A percentile compares a stretch with the other conserved stretches of the same genome.
phyloP scores from a whole-genome alignment of 1,140 invertebrate genomes.

The Hylaeus anthracinus region DNA sequence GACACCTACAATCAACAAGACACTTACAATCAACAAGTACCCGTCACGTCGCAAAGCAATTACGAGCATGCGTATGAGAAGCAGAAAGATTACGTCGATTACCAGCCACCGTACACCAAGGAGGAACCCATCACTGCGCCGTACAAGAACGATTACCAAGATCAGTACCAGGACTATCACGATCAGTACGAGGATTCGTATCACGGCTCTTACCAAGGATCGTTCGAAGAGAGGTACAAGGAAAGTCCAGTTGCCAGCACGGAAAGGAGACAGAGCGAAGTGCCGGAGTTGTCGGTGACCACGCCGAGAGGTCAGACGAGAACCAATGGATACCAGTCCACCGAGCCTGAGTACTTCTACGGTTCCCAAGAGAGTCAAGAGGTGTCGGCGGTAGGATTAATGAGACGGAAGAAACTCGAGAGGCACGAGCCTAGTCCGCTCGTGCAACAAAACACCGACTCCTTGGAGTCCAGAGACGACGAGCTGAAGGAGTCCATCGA shows the following conservation, averaged over 20 bases:
- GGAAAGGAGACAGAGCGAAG: conserved; percentile 71
- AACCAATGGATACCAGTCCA: conserved; percentile 73
- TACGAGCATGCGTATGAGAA: conserved; percentile 64
- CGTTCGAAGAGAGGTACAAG: conserved; percentile 73
- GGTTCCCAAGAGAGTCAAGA: conserved; percentile 65
- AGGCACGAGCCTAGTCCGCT: conserved; percentile 75
- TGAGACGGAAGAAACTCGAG: conserved; percentile 67
- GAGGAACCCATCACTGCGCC: conserved; percentile 56
- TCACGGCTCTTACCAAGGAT: conserved; percentile 71
- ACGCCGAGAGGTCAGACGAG: conserved; percentile 74
- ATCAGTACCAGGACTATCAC: conserved; percentile 63
- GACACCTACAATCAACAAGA: conserved; percentile 63
- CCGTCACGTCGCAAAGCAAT: conserved; percentile 59
- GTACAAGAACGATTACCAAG: conserved; percentile 69
- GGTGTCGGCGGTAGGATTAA: conserved; percentile 56
- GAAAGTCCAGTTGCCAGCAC: conserved; percentile 53
- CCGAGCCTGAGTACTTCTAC: conserved; percentile 75
- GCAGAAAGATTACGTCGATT: conserved; percentile 66
- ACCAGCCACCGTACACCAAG: conserved; percentile 69
- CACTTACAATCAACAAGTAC: conserved; percentile 50
- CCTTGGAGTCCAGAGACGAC: conserved; percentile 82
- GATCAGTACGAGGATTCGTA: conserved; percentile 72
- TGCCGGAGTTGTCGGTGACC: conserved; percentile 75
- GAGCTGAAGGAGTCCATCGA: conserved; percentile 83
- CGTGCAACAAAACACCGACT: conserved; percentile 81